These are phyloP conservation scores for Schizopygopsis malacanthus DNA, from an alignment of 2,797 vertebrate species.

Conservation along the genomic window DNA sequence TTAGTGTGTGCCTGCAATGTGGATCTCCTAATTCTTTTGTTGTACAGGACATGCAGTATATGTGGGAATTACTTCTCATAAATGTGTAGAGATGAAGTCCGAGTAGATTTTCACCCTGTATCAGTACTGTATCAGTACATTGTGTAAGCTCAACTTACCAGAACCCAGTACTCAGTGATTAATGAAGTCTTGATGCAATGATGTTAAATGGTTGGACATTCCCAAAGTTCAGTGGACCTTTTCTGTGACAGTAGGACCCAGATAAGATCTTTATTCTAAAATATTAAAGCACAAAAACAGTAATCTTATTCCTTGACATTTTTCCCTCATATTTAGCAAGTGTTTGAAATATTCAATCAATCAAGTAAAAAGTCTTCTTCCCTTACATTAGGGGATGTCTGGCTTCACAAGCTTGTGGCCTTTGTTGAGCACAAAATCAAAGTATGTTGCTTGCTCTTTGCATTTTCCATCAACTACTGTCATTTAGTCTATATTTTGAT, in stretches of 20 bases:
- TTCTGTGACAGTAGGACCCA: conserved; percentile 27
- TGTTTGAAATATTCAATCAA: conserved; percentile 21
- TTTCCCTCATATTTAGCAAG: conserved; percentile 19
- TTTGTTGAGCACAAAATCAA: conserved; percentile 40
- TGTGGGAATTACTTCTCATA: conserved; percentile 43
- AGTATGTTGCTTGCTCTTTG: conserved; percentile 35
- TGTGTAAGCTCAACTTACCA: conserved; percentile 49
- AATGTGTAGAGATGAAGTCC: conserved; percentile 34
- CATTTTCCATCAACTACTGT: conserved; percentile 23
- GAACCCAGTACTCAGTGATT: conserved; percentile 44
- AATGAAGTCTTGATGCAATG: conserved; percentile 44
- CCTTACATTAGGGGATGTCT: conserved; percentile 51
- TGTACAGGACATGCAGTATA: conserved; percentile 54
- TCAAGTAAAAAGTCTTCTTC: conserved; percentile 10
- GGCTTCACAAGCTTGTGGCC: conserved; percentile 44
- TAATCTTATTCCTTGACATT: conserved; percentile 1
- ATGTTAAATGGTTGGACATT: conserved; percentile 29
- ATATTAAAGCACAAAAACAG: conserved; percentile 42
- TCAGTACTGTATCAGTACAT: conserved; percentile 59
- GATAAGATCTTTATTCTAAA: conserved; percentile 32
- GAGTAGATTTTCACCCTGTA: conserved; percentile 45
- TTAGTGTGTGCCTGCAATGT: conserved; percentile 35
- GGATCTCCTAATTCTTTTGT: conserved; percentile 34
- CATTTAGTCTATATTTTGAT: conserved; percentile 8
- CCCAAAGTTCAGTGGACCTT: conserved; percentile 25